These are phyloP conservation scores for Sardinella longiceps DNA, from an alignment of 2,797 vertebrate species.

Conservation along the genomic window DNA sequence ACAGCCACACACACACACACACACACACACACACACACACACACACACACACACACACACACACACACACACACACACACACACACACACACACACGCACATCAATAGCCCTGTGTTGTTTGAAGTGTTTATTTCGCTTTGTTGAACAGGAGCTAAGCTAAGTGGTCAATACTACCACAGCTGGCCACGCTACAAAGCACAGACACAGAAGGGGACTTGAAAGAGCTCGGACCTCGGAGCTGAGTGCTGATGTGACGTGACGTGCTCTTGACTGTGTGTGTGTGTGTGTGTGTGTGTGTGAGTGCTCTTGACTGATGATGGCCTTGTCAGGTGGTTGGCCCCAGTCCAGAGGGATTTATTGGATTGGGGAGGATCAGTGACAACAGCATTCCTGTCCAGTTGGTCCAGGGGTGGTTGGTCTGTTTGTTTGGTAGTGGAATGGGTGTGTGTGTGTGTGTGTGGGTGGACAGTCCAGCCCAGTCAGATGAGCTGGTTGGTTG, in stretches of 20 bases:
- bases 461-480: background rate
- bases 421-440: background rate
- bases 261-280: slow-evolving; percentile 1
- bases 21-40: too few species aligned
- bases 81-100: too few species aligned
- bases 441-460: too few species aligned
- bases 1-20: too few species aligned
- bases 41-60: too few species aligned
- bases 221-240: background rate
- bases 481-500: background rate
- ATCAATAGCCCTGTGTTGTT: too few species aligned
- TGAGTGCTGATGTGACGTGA: too few species aligned
- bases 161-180: background rate
- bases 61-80: too few species aligned
- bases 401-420: background rate
- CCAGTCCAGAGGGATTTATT: background rate
- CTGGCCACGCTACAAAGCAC: background rate
- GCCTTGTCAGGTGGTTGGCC: background rate
- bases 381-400: background rate
- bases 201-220: background rate
- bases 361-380: background rate
- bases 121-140: background rate
- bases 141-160: background rate
- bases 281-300: too few species aligned
- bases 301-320: background rate